Evolutionary conservation across 2,888 invertebrate genomes (phyloP), one percentile per base, ranked within the genome.

Genomic region (Aelia acuminata): DNA sequence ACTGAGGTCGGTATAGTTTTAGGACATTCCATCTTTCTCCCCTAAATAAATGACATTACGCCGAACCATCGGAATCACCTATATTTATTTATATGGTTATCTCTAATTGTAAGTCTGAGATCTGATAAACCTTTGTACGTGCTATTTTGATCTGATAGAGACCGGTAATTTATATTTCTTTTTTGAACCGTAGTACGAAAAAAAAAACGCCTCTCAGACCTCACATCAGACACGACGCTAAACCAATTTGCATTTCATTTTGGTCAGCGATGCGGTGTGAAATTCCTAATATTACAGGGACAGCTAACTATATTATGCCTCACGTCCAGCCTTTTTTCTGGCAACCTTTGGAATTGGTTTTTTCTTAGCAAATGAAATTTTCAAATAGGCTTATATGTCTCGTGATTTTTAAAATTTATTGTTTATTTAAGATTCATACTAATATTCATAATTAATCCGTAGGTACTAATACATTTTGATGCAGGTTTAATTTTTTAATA

Each of bases 211-310:
- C 26, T n/a, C 57, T 18, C 57, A 8, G 15, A 18, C 20, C 7
- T 20, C 35, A 18, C 63, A 31, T 70, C 63, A 70, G 63, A 70
- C 35, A 18, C 20, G 1, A n/a, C n/a, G 18, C 31, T 70, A 80
- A 80, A 80, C 22, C n/a, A 39, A 80, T 80, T 80, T 80, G 80
- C 80, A 80, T 80, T 80, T 80, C 80, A 80, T 80, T 80, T 43
- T 80, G 39, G 39, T 8, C 39, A 57, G 35, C 11, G 75, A 47
- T 80, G 80, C 43, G 80, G 43, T 80, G 11, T 43, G 43, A 80
- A 80, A 80, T 80, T 80, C 43, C 63, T 35, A 31, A 31, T 70
- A 70, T 63, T 43, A 43, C 80, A 80, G 22, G 18, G 43, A 80
- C 43, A 22, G n/a, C 80, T 80, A 80, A 80, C 43, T 22, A n/a